These are phyloP conservation scores for Xylota segnis DNA, from an alignment of 2,888 invertebrate species.

Conservation along the genomic window DNA sequence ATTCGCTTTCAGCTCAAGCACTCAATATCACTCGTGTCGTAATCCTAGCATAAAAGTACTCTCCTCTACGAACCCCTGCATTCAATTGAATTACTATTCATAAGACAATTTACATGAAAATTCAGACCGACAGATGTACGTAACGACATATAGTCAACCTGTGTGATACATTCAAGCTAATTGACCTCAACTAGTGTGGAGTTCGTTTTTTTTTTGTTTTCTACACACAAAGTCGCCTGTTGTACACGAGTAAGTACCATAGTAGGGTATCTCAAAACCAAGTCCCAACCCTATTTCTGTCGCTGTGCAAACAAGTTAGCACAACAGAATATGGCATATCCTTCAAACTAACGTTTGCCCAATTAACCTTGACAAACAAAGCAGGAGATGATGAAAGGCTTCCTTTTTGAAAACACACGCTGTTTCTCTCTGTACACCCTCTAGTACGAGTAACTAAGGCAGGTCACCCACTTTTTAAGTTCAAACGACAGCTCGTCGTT, in stretches of 20 bases:
- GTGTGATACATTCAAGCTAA: slow-evolving; percentile 4
- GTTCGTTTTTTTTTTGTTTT: background rate
- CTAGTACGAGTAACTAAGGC: slow-evolving; percentile 1
- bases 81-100: slow-evolving; percentile 4
- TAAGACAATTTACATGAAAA: background rate
- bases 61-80: background rate
- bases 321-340: slow-evolving; percentile 14
- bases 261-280: slow-evolving; percentile 9
- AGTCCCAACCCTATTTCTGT: slow-evolving; percentile 9
- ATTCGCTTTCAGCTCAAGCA: background rate
- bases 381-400: slow-evolving; percentile 41
- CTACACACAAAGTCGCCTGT: background rate
- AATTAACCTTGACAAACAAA: slow-evolving; percentile 74
- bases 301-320: slow-evolving; percentile 13
- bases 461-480: slow-evolving; percentile 69
- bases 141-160: background rate
- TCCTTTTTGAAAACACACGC: slow-evolving; percentile 12
- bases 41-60: background rate
- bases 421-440: background rate
- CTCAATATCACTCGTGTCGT: background rate
- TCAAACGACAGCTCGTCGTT: slow-evolving; percentile 14
- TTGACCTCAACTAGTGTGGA: slow-evolving; percentile 28
- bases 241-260: background rate
- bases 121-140: background rate
- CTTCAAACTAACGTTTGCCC: slow-evolving; percentile 54